Evolutionary conservation across 1,140 invertebrate species (phyloP).

Genomic region (Brachionus asplanchnoidis): DNA sequence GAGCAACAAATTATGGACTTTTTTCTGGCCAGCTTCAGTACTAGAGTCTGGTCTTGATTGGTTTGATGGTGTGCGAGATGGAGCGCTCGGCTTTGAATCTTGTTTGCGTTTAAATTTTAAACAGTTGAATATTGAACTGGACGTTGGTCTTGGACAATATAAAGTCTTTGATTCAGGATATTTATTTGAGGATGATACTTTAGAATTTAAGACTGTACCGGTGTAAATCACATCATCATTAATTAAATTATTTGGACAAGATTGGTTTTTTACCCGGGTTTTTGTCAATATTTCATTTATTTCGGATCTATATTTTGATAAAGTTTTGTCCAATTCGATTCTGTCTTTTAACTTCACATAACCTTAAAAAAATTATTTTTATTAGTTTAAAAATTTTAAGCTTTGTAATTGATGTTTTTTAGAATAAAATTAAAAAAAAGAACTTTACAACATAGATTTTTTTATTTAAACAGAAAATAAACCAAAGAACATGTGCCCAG

Average conservation of each 20-base stretch:
- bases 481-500: too few species aligned
- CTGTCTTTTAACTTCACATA: not conserved
- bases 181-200: not conserved
- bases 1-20: not conserved
- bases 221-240: constrained; percentile 13
- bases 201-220: not conserved
- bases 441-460: too few species aligned
- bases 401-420: too few species aligned
- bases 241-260: not conserved
- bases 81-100: not conserved
- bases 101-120: not conserved
- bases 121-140: not conserved
- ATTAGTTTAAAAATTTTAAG: too few species aligned
- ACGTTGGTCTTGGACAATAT: not conserved
- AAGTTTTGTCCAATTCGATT: constrained; percentile 19
- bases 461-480: too few species aligned
- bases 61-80: not conserved
- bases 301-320: constrained; percentile 30
- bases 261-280: not conserved
- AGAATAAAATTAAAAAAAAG: too few species aligned
- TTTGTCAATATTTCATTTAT: constrained; percentile 22
- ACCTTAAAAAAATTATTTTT: not conserved
- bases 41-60: not conserved
- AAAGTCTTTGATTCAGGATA: not conserved
- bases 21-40: not conserved